Base-by-base conservation (phyloP, 2,797 vertebrate species). In the Helostoma temminkii region DNA sequence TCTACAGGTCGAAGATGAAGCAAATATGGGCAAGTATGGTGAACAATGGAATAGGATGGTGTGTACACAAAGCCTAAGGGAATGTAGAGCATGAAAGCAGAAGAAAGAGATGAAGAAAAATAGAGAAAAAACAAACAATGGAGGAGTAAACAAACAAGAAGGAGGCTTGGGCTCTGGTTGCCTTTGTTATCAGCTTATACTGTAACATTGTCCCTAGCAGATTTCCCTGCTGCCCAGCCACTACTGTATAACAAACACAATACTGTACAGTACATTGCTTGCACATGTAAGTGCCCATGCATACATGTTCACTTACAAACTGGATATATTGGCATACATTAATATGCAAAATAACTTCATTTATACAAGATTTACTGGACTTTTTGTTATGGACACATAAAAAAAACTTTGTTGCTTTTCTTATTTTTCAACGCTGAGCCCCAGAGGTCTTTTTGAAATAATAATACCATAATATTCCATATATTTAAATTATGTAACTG, bases 161-260 rank as follows among this genome's bases (percentile, higher is more conserved):
- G 78, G 53, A 61, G 83, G 82, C 76, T 75, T 28, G 15, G 42
- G 77, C 70, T 82, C 78, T 75, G 81, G 82, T 83, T 78, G 74
- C 57, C 63, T 87, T 85, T 89, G 81, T 92, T 92, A 92, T 92
- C 91, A 81, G 86, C 87, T 76, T 79, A 74, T 71, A 57, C 81
- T 71, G 84, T 88, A 84, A 88, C 85, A 84, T 86, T 88, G 84
- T 80, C 61, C 81, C 89, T 86, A 72, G 66, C 76, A 89, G 89
- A 84, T 76, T 85, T 71, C 76, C 72, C 78, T 82, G 74, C 80
- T 90, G 86, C 82, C 82, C 76, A 67, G 48, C 68, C 70, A 46
- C 71, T 46, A 58, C 79, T 65, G 55, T 45, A 57, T 22, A 65
- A 64, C 60, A 78, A 55, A 74, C 69, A 68, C 25, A 55, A 26